These are phyloP conservation scores for Argyresthia albistria DNA, from an alignment of 2,888 invertebrate genomes.

Conservation along the genomic window DNA sequence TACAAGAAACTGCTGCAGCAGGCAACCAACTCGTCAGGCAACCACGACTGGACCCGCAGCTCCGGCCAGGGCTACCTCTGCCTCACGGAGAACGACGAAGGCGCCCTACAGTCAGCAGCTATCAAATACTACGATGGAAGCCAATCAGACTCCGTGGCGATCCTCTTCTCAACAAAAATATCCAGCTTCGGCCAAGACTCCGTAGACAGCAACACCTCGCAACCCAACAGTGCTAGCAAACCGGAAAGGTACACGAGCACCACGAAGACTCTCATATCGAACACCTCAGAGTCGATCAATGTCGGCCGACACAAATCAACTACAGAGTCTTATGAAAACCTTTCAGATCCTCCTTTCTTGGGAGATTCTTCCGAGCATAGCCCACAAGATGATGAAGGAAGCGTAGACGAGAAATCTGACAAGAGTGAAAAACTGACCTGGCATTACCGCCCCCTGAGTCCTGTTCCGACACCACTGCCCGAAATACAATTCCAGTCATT, in stretches of 20 bases:
- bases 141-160: slow-evolving; percentile 47
- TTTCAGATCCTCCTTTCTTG: slow-evolving; percentile 38
- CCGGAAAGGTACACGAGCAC: slow-evolving; percentile 57
- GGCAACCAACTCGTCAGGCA: slow-evolving; percentile 29
- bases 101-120: slow-evolving; percentile 46
- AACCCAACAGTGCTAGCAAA: slow-evolving; percentile 42
- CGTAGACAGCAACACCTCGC: slow-evolving; percentile 35
- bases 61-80: slow-evolving; percentile 58
- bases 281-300: slow-evolving; percentile 52
- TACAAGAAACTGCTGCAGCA: slow-evolving; percentile 47
- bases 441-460: slow-evolving; percentile 58
- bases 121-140: slow-evolving; percentile 52
- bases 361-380: slow-evolving; percentile 29
- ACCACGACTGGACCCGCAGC: slow-evolving; percentile 43
- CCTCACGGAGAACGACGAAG: slow-evolving; percentile 46
- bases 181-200: slow-evolving; percentile 67
- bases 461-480: slow-evolving; percentile 40
- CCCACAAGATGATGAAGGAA: not conserved
- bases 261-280: slow-evolving; percentile 54
- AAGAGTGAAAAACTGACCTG: slow-evolving; percentile 51
- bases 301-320: slow-evolving; percentile 56
- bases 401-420: slow-evolving; percentile 17
- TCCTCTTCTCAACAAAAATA: slow-evolving; percentile 66
- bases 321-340: slow-evolving; percentile 45
- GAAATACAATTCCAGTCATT: slow-evolving; percentile 70